A percentile compares a stretch with the other conserved stretches of the same genome.
Evolutionary conservation across 2,888 invertebrate genomes (phyloP).

Genomic region (Lithodes maja): DNA sequence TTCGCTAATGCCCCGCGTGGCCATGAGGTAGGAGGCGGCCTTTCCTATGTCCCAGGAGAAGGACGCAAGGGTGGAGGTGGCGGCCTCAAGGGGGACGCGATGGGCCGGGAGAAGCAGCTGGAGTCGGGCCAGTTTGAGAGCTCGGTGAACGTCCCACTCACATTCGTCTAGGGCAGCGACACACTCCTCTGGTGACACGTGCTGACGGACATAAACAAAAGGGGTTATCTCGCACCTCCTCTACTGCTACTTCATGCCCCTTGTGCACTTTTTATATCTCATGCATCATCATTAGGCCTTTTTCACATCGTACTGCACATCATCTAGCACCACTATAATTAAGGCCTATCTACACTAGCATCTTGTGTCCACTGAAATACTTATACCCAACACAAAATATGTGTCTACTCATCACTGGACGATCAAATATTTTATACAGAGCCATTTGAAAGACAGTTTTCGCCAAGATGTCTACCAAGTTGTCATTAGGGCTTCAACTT

Average conservation of each 20-base stretch:
- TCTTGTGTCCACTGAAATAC: no score
- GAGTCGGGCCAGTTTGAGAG: conserved; percentile 87
- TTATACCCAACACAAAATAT: no score
- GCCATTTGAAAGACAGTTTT: no score
- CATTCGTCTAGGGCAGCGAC: conserved; percentile 86
- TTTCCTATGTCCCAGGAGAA: conserved; percentile 71
- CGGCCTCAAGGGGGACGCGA: conserved; percentile 59
- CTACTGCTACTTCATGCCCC: neutral
- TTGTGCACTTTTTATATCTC: no score
- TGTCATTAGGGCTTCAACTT: no score
- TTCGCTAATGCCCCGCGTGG: conserved; percentile 53
- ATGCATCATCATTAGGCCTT: no score
- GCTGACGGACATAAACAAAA: conserved; percentile 76
- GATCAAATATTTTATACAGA: no score
- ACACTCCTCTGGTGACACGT: conserved; percentile 80
- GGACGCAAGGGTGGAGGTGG: conserved; percentile 58
- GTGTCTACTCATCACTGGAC: no score
- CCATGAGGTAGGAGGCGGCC: conserved; percentile 68
- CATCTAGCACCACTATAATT: no score
- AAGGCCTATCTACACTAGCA: no score
- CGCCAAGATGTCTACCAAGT: no score
- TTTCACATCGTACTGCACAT: no score
- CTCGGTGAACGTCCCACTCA: conserved; percentile 91
- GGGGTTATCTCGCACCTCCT: conserved; percentile 53
- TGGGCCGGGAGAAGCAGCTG: conserved; percentile 76